These are phyloP conservation scores for Xanthia icteritia DNA, from an alignment of 2,888 invertebrate species.

Conservation along the genomic window DNA sequence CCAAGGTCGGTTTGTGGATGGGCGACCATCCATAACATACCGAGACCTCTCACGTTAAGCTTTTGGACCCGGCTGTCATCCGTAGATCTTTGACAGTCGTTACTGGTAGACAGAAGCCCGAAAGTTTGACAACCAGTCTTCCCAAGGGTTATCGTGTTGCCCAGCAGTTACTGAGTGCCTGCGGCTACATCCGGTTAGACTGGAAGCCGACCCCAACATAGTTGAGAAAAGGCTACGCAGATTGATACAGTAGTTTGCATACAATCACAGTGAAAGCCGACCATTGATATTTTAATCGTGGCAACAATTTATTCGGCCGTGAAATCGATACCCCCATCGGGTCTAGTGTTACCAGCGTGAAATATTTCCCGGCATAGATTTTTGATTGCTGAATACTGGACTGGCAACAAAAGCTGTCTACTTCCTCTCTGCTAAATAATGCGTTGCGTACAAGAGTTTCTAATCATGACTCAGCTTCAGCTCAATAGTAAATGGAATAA, in stretches of 20 bases:
- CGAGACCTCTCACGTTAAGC: background rate
- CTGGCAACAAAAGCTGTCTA: slow-evolving; percentile 53
- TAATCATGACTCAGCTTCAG: slow-evolving; percentile 58
- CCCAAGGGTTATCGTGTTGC: background rate
- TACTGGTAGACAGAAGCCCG: background rate
- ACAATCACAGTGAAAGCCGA: slow-evolving; percentile 87
- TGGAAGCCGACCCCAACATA: background rate
- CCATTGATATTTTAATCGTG: slow-evolving; percentile 88
- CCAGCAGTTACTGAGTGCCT: background rate
- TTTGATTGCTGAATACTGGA: slow-evolving; percentile 57
- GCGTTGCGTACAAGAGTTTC: slow-evolving; percentile 48
- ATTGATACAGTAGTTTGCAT: slow-evolving; percentile 82
- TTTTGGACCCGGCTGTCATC: background rate
- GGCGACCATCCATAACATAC: background rate
- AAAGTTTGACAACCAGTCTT: background rate
- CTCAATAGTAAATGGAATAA: slow-evolving; percentile 13
- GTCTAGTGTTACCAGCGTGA: slow-evolving; percentile 63
- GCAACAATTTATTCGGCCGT: slow-evolving; percentile 79
- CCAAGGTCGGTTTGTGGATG: background rate
- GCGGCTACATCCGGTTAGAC: background rate
- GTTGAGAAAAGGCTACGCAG: background rate
- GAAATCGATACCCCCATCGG: slow-evolving; percentile 79
- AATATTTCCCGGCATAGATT: slow-evolving; percentile 59
- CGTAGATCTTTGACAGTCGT: background rate
- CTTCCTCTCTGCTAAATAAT: slow-evolving; percentile 57